Conservation (phyloP, 92 coral and sea anemone species). For the Hydrozoanthus gracilis region DNA sequence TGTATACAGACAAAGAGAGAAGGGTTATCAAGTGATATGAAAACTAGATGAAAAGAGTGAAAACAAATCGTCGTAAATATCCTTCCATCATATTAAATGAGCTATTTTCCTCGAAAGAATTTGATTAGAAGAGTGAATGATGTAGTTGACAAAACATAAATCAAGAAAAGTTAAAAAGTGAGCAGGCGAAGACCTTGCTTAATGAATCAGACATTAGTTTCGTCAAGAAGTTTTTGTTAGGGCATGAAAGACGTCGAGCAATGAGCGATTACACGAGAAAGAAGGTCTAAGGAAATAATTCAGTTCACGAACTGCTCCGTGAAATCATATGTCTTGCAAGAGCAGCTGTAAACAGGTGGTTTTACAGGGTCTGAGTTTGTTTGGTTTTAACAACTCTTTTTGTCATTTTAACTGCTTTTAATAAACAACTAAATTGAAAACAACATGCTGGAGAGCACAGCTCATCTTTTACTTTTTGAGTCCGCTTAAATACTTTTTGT, state of each 20-base stretch:
- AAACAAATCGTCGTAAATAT: no score
- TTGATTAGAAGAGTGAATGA: background rate
- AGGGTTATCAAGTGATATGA: background rate
- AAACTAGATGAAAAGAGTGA: background rate
- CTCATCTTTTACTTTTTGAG: background rate
- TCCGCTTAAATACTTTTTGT: background rate
- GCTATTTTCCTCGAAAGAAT: conserved; percentile 4
- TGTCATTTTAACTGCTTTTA: conserved; percentile 24
- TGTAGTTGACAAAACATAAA: conserved; percentile 7
- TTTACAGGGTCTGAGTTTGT: background rate
- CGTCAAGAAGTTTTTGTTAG: no score
- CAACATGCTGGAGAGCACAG: conserved; percentile 3
- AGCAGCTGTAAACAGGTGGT: conserved; percentile 39
- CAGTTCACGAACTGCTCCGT: background rate
- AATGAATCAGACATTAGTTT: no score
- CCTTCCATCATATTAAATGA: no score
- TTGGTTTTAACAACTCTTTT: background rate
- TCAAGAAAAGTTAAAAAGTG: background rate
- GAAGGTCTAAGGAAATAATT: background rate
- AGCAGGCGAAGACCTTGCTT: background rate
- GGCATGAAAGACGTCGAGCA: no score
- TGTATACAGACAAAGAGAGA: conserved; percentile 4
- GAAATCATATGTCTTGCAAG: conserved; percentile 13
- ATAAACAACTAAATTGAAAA: conserved; percentile 14
- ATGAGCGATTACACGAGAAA: no score